These are phyloP conservation scores for Ambastaia sidthimunki DNA, from an alignment of 2,797 vertebrate genomes.

Conservation along the genomic window DNA sequence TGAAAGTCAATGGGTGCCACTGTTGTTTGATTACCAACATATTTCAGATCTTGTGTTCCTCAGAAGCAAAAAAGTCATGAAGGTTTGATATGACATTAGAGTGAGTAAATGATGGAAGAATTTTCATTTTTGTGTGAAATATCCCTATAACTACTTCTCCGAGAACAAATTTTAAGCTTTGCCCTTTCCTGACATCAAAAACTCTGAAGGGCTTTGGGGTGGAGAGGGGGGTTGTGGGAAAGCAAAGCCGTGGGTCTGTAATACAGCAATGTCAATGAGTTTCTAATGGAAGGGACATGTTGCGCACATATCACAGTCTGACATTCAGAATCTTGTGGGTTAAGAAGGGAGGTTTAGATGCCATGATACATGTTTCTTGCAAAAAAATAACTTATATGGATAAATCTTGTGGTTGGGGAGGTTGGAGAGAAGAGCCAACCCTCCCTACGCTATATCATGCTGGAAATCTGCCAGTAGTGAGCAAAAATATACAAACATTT, in stretches of 20 bases:
- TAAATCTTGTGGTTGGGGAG: conserved; percentile 50
- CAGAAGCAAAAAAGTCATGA: no score
- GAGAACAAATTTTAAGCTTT: conserved; percentile 67
- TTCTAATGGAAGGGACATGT: conserved; percentile 65
- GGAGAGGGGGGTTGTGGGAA: conserved; percentile 72
- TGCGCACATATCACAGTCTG: conserved; percentile 57
- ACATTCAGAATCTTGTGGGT: conserved; percentile 53
- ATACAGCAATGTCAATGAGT: conserved; percentile 75
- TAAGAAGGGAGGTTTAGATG: conserved; percentile 59
- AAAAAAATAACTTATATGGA: conserved; percentile 66
- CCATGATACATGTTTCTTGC: conserved; percentile 47
- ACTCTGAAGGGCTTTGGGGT: conserved; percentile 70
- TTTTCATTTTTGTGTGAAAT: no score
- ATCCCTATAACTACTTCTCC: conserved; percentile 64
- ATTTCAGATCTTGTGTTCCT: no score
- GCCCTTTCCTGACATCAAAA: conserved; percentile 76
- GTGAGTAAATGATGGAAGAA: no score
- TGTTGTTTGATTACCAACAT: no score
- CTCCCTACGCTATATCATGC: conserved; percentile 47
- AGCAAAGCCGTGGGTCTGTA: conserved; percentile 69
- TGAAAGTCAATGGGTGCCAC: no score
- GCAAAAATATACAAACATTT: conserved; percentile 65
- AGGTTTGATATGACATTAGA: no score
- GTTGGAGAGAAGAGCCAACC: conserved; percentile 11
- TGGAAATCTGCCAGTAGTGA: conserved; percentile 65